Conservation (phyloP, 2,888 invertebrate genomes). For the Noctuana brunneofusca region DNA sequence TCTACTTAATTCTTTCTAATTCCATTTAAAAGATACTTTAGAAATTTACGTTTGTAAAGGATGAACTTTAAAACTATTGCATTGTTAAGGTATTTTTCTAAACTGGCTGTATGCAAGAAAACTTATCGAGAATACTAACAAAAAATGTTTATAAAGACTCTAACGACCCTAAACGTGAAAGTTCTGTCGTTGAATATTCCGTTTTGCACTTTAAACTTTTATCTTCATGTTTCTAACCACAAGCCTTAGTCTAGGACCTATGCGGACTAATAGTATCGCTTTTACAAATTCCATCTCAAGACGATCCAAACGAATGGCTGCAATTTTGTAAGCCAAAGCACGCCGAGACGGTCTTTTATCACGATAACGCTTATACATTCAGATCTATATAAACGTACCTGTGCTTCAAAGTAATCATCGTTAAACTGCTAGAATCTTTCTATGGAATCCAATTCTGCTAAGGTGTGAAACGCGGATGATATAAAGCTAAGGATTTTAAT, state of each 20-base stretch:
- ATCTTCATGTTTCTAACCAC: conserved; percentile 32
- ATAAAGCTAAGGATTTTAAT: conserved; percentile 26
- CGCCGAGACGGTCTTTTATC: conserved; percentile 42
- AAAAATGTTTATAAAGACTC: neutral
- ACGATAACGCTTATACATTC: conserved; percentile 43
- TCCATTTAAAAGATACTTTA: neutral
- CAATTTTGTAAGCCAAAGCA: conserved; percentile 43
- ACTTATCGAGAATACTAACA: neutral
- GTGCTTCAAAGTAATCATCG: conserved; percentile 32
- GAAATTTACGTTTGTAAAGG: neutral
- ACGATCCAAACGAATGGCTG: conserved; percentile 44
- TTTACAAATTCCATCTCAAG: conserved; percentile 43
- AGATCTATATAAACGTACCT: conserved; percentile 36
- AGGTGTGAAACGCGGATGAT: conserved; percentile 22
- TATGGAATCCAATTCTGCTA: conserved; percentile 25
- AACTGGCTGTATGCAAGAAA: neutral
- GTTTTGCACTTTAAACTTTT: conserved; percentile 33
- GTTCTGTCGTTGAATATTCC: conserved; percentile 30
- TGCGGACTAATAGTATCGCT: conserved; percentile 41
- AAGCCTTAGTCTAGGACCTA: conserved; percentile 20
- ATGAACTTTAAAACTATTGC: neutral
- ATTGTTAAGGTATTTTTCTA: neutral
- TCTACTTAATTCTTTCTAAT: no score
- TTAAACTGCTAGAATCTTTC: conserved; percentile 27
- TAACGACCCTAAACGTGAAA: conserved; percentile 10